Percentiles rank a stretch among this genome's conserved stretches.
Evolutionary conservation across 2,888 invertebrate species (phyloP).

Genomic region (Liopterus haemorrhoidalis): DNA sequence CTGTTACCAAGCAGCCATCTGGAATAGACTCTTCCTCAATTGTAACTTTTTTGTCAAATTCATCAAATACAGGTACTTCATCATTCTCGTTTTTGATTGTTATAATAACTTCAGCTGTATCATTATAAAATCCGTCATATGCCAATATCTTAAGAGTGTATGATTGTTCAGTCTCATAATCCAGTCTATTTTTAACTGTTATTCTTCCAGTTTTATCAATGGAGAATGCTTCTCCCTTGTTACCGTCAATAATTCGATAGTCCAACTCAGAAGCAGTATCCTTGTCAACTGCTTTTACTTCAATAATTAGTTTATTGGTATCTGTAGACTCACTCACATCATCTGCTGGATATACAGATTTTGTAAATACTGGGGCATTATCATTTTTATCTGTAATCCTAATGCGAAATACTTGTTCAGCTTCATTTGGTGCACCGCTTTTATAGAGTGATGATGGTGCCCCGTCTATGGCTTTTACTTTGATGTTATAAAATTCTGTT

Average conservation of each 20-base stretch:
- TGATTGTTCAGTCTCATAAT: constrained; percentile 79
- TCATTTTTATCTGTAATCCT: constrained; percentile 95
- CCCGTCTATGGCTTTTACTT: constrained; percentile 85
- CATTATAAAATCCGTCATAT: constrained; percentile 77
- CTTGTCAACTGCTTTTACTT: constrained; percentile 80
- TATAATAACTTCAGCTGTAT: constrained; percentile 76
- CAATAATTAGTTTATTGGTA: constrained; percentile 73
- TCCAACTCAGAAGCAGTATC: constrained; percentile 83
- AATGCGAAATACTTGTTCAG: constrained; percentile 78
- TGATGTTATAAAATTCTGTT: constrained; percentile 78
- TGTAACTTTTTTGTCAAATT: constrained; percentile 64
- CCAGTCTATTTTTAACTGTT: constrained; percentile 67
- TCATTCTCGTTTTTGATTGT: constrained; percentile 88
- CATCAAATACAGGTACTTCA: constrained; percentile 76
- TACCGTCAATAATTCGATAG: constrained; percentile 84
- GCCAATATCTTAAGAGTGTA: constrained; percentile 79
- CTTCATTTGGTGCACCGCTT: constrained; percentile 62
- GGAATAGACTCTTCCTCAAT: constrained; percentile 69
- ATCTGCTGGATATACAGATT: constrained; percentile 65
- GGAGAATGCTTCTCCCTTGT: constrained; percentile 77
- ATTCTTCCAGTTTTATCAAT: constrained; percentile 85
- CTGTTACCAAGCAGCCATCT: constrained; percentile 63
- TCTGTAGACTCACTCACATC: constrained; percentile 79
- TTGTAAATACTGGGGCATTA: constrained; percentile 85
- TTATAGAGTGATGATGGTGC: constrained; percentile 69